Base-by-base conservation (phyloP, 1,140 invertebrate genomes). In the Tetramorium simillimum region DNA sequence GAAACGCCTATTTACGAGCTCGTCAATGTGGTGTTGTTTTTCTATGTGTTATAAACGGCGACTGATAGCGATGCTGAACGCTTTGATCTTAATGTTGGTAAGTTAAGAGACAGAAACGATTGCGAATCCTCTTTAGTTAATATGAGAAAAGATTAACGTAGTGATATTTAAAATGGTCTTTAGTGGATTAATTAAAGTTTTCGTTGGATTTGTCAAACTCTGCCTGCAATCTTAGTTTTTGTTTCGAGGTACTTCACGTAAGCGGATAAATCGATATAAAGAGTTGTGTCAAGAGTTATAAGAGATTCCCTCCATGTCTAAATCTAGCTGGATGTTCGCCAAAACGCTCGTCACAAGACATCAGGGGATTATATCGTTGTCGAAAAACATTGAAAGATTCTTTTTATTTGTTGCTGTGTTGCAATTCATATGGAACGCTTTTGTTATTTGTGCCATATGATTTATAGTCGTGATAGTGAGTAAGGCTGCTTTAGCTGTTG, bases 391-490 rank as follows among this genome's bases (percentile, higher is more conserved):
- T 2, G 60, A 82, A 12, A 40, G 21, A 16, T 37, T 75, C 1
- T 88, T 87, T 16, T 82, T 69, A 2, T 75, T 73, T 10, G 72
- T 88, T 24, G 77, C 67, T 16, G 1, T 88, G 9, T 14, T 87
- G 21, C 87, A 88, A 51, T 87, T 90, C 1, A 14, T 86, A 40
- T 70, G 82, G 46, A 89, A 88, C n/a, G n/a, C 43, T 24, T 21
- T 88, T 28, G 82, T 86, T 37, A 75, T 89, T 9, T 88, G 81
- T n/a, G 67, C 65, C 16, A 16, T 77, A 37, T 33, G 67, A 56
- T 88, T 88, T 12, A 67, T 89, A 24, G 69, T 80, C 5, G 37
- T 80, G 4, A 89, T 77, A 49, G 87, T 89, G 33, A 89, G 86
- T 69, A 82, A 82, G n/a, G 24, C 4, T 67, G 4, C 0, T 40